Base-by-base conservation (phyloP, 2,113 vertebrate genomes). In the Pterocles burchelli region DNA sequence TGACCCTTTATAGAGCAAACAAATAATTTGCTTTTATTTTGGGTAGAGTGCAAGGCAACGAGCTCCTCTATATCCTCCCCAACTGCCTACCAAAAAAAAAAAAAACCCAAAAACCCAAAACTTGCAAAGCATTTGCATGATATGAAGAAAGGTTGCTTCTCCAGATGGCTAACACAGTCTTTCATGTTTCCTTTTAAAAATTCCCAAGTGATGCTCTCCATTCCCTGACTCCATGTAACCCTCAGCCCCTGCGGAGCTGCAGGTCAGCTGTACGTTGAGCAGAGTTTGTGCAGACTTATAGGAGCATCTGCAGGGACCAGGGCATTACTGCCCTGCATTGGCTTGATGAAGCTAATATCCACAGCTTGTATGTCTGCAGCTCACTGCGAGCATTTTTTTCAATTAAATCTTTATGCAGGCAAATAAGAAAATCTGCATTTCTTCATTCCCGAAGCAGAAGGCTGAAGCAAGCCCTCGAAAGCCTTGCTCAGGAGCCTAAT, bases 151-250 rank as follows among this genome's bases (percentile, higher is more conserved):
- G 55, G 61, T 84, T 86, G 61, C 33, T 85, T 73, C 73, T 95
- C 82, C 92, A 89, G 87, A 88, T 89, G 85, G 91, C 78, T 86
- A 34, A 88, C 62, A 49, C 43, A 86, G 46, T 33, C 48, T 91
- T 90, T 62, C 34, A 26, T 51, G 45, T 65, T 91, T 88, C 71
- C 81, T 95, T 87, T 67, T 38, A 66, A 80, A 79, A 91, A 36
- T 34, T 72, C 65, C 68, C 89, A 84, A 58, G 55, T 70, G 41
- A 43, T 96, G 90, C 83, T 92, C 70, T 71, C 87, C 77, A 38
- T 77, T 83, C 92, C 66, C 85, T 88, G 77, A 61, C 57, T 81
- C 46, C 63, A 24, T 20, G 49, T 21, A 55, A 90, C 72, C 61
- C 63, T 80, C 89, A 73, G n/a, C 43, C 34, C 19, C 43, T 62